Conservation (phyloP, 2,797 vertebrate species). For the Vespertilio murinus region DNA sequence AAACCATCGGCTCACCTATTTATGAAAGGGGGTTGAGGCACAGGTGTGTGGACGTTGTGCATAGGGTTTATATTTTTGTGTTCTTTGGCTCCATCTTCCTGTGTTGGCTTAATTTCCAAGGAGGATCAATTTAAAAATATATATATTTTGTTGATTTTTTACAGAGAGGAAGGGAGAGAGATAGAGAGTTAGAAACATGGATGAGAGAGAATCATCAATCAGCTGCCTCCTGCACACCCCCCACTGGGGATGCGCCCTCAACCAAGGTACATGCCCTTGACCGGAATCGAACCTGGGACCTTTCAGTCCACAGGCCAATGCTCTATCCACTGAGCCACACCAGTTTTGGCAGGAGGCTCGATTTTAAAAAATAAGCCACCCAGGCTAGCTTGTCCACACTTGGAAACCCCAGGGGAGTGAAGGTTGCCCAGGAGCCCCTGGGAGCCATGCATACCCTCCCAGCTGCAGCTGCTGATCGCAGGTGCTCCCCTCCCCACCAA, state of each 20-base stretch:
- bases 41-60: neutral
- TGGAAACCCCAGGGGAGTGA: neutral
- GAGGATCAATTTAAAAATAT: neutral
- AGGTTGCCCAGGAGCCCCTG: neutral
- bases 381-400: neutral
- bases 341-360: too few species aligned
- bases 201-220: too few species aligned
- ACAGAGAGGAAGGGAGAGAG: too few species aligned
- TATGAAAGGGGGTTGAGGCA: neutral
- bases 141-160: too few species aligned
- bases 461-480: neutral
- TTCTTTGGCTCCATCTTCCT: neutral
- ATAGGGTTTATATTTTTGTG: neutral
- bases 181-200: too few species aligned
- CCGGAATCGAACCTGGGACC: too few species aligned
- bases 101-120: constrained; percentile 12
- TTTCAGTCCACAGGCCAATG: too few species aligned
- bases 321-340: too few species aligned
- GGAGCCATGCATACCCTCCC: neutral
- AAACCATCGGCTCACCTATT: neutral
- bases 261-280: too few species aligned
- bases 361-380: neutral
- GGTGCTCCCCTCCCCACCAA: neutral
- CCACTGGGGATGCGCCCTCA: too few species aligned
- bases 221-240: too few species aligned